Evolutionary conservation across 2,888 invertebrate genomes (phyloP).

Genomic region (Scotopteryx bipunctaria): DNA sequence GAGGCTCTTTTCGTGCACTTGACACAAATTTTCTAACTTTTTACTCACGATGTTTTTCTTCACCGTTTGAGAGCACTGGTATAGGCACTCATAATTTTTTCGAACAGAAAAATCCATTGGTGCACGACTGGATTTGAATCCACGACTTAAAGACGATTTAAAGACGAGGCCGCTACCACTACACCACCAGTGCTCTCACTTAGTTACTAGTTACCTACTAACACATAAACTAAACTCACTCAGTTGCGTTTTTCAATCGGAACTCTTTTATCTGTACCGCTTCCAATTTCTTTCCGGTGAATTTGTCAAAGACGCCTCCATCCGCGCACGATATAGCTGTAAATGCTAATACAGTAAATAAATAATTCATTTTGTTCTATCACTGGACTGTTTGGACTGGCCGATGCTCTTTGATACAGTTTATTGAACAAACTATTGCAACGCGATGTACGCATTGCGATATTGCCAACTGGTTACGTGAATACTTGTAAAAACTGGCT

Average conservation of each 20-base stretch:
- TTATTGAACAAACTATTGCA: slow-evolving; percentile 31
- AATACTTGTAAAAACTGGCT: background rate
- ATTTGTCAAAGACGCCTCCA: slow-evolving; percentile 54
- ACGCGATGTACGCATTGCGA: slow-evolving; percentile 14
- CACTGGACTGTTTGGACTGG: slow-evolving; percentile 14
- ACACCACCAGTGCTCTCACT: too few species aligned
- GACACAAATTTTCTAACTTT: too few species aligned
- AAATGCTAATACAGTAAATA: slow-evolving; percentile 46
- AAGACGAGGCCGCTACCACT: too few species aligned
- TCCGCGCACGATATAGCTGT: slow-evolving; percentile 44
- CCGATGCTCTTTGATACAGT: slow-evolving; percentile 35
- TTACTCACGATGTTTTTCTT: too few species aligned
- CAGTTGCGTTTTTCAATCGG: slow-evolving; percentile 46
- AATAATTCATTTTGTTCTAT: slow-evolving; percentile 46
- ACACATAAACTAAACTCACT: slow-evolving; percentile 45
- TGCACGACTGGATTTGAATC: too few species aligned
- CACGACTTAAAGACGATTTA: too few species aligned
- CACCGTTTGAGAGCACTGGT: too few species aligned
- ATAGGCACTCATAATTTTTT: too few species aligned
- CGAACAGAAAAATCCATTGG: too few species aligned
- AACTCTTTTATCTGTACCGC: slow-evolving; percentile 45
- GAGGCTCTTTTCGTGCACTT: too few species aligned
- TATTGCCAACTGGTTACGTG: slow-evolving; percentile 10
- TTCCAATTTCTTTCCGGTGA: slow-evolving; percentile 57
- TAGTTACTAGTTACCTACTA: too few species aligned